A percentile compares a stretch with the other conserved stretches of the same genome.
These are phyloP conservation scores for Anguilla megastoma DNA, from an alignment of 2,797 vertebrate species.

Conservation along the genomic window DNA sequence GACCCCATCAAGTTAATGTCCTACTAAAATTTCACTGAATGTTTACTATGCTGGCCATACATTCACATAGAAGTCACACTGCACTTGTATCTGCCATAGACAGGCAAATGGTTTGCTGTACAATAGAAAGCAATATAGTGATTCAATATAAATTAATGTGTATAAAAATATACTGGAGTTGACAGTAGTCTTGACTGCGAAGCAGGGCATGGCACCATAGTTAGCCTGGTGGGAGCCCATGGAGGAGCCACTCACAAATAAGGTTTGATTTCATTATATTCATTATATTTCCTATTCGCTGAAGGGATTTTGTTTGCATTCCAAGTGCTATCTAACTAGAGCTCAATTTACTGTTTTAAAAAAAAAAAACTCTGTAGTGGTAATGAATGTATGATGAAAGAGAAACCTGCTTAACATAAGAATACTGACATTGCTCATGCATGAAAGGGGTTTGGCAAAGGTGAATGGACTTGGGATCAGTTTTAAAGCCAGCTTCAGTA, in stretches of 20 bases:
- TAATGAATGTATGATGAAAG: not conserved
- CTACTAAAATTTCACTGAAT: not conserved
- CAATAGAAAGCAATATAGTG: not conserved
- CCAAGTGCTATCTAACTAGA: no score
- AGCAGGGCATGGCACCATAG: not conserved
- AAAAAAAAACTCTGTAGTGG: no score
- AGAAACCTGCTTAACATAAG: not conserved
- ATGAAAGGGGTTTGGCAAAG: not conserved
- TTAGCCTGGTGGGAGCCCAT: not conserved
- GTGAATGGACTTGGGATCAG: not conserved
- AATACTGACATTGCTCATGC: not conserved
- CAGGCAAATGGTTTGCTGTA: not conserved
- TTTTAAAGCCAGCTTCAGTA: not conserved
- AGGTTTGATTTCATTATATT: not conserved
- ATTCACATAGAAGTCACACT: not conserved
- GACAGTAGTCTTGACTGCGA: not conserved
- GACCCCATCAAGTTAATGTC: not conserved
- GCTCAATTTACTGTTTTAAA: no score
- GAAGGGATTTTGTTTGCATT: no score
- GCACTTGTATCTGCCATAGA: not conserved
- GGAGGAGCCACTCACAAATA: not conserved
- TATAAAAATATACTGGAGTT: not conserved
- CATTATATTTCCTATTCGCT: no score
- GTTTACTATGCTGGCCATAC: not conserved
- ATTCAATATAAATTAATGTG: not conserved